These are phyloP conservation scores for Archips xylosteana DNA, from an alignment of 2,888 invertebrate species.

Conservation along the genomic window DNA sequence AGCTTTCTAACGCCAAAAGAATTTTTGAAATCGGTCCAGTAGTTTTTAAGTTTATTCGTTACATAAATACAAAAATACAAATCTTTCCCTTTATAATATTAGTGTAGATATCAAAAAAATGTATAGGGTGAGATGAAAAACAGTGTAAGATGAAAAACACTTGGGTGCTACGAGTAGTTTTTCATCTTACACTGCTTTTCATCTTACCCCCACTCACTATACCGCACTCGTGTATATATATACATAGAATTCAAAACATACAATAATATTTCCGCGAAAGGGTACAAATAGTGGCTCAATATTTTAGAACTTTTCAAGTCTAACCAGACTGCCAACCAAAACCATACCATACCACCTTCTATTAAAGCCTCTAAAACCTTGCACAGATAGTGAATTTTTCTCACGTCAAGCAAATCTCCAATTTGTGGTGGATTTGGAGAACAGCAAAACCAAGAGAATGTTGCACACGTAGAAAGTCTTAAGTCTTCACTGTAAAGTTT, in stretches of 20 bases:
- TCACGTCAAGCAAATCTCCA: slow-evolving; percentile 56
- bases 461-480: not conserved
- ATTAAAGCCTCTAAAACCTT: slow-evolving; percentile 16
- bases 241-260: not conserved
- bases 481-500: not conserved
- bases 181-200: no score
- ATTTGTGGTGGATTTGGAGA: slow-evolving; percentile 58
- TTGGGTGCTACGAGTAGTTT: no score
- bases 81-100: no score
- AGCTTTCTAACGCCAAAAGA: no score
- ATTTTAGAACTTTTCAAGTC: slow-evolving; percentile 10
- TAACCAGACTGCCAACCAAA: not conserved
- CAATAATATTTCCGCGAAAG: not conserved
- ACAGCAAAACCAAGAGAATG: not conserved
- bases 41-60: no score
- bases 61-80: no score
- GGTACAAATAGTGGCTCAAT: slow-evolving; percentile 5
- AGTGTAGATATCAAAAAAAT: no score
- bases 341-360: not conserved
- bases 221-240: not conserved
- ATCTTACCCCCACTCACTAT: no score
- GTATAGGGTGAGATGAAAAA: no score
- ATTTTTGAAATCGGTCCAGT: no score
- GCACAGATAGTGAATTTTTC: slow-evolving; percentile 16
- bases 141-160: no score